Evolutionary conservation across 1,140 invertebrate species (phyloP).

Genomic region (Sipha flava): DNA sequence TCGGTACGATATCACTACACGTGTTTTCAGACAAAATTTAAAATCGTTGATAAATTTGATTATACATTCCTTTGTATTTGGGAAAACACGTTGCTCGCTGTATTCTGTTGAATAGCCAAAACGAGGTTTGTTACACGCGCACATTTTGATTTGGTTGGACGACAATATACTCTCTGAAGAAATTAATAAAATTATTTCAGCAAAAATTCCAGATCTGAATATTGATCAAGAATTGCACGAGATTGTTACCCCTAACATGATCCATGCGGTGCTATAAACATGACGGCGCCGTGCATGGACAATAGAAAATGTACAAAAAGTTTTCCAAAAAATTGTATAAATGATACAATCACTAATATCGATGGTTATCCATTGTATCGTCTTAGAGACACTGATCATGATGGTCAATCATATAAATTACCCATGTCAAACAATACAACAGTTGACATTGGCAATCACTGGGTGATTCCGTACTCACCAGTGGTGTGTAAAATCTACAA

Average conservation of each 20-base stretch:
- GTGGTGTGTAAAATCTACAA: constrained; percentile 40
- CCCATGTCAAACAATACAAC: background rate
- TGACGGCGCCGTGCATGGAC: too few relatives aligned
- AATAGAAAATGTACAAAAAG: too few relatives aligned
- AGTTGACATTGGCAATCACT: constrained; percentile 42
- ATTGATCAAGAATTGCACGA: constrained; percentile 40
- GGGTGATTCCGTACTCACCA: constrained; percentile 44
- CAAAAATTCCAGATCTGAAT: constrained; percentile 48
- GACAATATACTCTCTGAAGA: constrained; percentile 43
- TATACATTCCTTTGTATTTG: constrained; percentile 36
- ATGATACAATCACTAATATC: too few relatives aligned
- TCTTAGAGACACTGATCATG: too few relatives aligned
- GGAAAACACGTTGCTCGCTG: constrained; percentile 36
- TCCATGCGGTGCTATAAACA: too few relatives aligned
- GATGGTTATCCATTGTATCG: too few relatives aligned
- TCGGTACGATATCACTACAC: constrained; percentile 1
- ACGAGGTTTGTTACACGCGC: constrained; percentile 46
- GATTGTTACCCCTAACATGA: background rate
- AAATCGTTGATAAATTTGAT: constrained; percentile 14
- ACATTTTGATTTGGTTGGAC: constrained; percentile 47
- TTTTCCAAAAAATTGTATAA: too few relatives aligned
- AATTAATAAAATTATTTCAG: constrained; percentile 48
- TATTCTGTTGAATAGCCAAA: constrained; percentile 48
- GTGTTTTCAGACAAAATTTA: constrained; percentile 29
- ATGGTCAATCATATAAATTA: background rate